Evolutionary conservation across 2,797 vertebrate species (phyloP).

Genomic region (Liparis tanakae): DNA sequence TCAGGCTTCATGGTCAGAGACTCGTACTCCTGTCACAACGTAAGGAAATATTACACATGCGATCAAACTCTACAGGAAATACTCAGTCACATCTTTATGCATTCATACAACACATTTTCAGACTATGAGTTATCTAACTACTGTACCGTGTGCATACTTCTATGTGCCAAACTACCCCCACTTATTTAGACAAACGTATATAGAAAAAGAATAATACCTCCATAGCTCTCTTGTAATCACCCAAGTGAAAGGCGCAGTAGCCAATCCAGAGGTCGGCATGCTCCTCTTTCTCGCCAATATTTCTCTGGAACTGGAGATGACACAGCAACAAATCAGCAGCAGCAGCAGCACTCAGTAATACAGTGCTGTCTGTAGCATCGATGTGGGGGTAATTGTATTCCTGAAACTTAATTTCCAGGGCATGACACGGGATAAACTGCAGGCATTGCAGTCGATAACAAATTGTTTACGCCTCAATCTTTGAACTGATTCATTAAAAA

Average conservation of each 20-base stretch:
- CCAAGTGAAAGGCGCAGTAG: constrained; percentile 95
- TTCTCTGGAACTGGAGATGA: constrained; percentile 90
- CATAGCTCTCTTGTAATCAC: constrained; percentile 93
- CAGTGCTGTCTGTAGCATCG: constrained; percentile 1
- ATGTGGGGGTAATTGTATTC: constrained; percentile 1
- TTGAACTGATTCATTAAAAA: too few species aligned
- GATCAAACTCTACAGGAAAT: neutral
- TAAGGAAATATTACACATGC: constrained; percentile 12
- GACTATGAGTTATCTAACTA: neutral
- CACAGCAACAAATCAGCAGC: constrained; percentile 38
- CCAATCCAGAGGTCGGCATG: constrained; percentile 92
- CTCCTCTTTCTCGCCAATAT: constrained; percentile 88
- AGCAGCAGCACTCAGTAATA: constrained; percentile 11
- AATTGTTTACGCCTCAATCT: neutral
- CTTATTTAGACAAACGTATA: constrained; percentile 14
- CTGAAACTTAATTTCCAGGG: constrained; percentile 12
- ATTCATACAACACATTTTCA: neutral
- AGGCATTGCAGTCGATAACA: neutral
- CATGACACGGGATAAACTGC: constrained; percentile 8
- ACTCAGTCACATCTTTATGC: neutral
- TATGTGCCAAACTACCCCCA: neutral
- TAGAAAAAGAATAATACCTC: constrained; percentile 81
- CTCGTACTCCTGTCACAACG: constrained; percentile 89
- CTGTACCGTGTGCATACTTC: neutral
- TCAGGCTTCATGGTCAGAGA: constrained; percentile 81